Evolutionary conservation across 2,888 invertebrate genomes (phyloP).

Genomic region (Ornithoptera priamus): DNA sequence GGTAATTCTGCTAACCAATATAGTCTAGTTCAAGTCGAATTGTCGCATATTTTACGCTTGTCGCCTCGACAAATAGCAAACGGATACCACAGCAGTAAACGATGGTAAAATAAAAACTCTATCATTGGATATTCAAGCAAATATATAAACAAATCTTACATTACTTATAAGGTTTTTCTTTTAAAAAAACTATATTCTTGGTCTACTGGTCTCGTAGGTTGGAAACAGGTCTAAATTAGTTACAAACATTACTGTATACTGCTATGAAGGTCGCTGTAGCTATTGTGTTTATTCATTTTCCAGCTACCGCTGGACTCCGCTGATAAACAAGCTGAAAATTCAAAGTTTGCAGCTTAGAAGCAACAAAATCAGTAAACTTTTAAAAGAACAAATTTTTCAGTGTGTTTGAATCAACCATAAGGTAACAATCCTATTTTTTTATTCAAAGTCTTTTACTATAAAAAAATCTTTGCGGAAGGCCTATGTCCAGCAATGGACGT

Average conservation of each 20-base stretch:
- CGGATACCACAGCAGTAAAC: constrained; percentile 1
- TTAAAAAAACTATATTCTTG: too few species aligned
- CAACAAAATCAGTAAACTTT: neutral
- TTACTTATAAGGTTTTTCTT: neutral
- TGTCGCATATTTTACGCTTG: constrained; percentile 11
- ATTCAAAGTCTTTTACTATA: neutral
- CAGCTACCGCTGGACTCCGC: neutral
- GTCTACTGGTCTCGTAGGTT: too few species aligned
- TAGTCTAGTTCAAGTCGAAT: constrained; percentile 7
- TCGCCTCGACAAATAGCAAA: constrained; percentile 6
- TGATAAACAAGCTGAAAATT: neutral
- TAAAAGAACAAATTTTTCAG: neutral
- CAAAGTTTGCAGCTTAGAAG: neutral
- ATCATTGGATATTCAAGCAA: neutral
- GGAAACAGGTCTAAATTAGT: too few species aligned
- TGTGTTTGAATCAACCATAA: neutral
- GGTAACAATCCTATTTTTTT: neutral
- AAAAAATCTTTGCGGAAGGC: neutral
- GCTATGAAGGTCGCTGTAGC: too few species aligned
- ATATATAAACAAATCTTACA: neutral
- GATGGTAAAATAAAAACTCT: neutral
- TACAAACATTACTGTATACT: too few species aligned
- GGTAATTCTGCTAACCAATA: constrained; percentile 10
- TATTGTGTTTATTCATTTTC: neutral
- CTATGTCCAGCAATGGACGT: too few species aligned